These are phyloP conservation scores for Halcyon senegalensis DNA, from an alignment of 2,113 vertebrate genomes.

Conservation along the genomic window DNA sequence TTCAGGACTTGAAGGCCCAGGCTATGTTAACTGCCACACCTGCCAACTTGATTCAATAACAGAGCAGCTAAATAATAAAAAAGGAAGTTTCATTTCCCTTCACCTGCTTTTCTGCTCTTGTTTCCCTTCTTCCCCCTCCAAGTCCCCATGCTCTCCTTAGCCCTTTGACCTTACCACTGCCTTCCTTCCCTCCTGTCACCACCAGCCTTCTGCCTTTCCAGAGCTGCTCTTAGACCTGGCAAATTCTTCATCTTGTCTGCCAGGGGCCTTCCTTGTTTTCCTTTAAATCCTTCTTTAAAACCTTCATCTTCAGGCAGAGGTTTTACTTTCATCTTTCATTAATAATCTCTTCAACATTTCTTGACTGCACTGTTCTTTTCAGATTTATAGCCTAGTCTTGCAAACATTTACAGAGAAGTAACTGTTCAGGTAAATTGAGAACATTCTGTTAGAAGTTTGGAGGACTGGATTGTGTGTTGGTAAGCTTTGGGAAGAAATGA, in stretches of 20 bases:
- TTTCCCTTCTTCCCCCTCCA: not conserved
- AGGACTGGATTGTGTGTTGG: not conserved
- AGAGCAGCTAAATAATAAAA: conserved; percentile 26
- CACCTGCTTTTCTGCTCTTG: conserved; percentile 21
- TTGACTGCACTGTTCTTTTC: not conserved
- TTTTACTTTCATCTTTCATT: conserved; percentile 26
- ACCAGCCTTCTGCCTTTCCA: not conserved
- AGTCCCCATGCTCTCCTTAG: not conserved
- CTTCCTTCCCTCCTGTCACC: not conserved
- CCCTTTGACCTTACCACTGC: conserved; percentile 4
- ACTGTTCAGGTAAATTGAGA: conserved; percentile 11
- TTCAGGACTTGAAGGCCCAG: not conserved
- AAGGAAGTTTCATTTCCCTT: conserved; percentile 46
- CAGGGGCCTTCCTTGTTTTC: not conserved
- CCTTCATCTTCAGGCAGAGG: not conserved
- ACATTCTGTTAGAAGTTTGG: not conserved
- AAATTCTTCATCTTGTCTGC: not conserved
- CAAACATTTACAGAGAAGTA: not conserved
- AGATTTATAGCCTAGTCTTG: conserved; percentile 18
- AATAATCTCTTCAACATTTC: conserved; percentile 11
- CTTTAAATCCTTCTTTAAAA: conserved; percentile 20
- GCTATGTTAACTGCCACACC: not conserved
- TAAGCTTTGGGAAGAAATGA: conserved; percentile 16
- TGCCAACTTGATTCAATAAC: conserved; percentile 18
- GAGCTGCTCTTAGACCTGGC: not conserved